Conservation (phyloP, 2,888 invertebrate genomes). For the Ptilodon capucinus region DNA sequence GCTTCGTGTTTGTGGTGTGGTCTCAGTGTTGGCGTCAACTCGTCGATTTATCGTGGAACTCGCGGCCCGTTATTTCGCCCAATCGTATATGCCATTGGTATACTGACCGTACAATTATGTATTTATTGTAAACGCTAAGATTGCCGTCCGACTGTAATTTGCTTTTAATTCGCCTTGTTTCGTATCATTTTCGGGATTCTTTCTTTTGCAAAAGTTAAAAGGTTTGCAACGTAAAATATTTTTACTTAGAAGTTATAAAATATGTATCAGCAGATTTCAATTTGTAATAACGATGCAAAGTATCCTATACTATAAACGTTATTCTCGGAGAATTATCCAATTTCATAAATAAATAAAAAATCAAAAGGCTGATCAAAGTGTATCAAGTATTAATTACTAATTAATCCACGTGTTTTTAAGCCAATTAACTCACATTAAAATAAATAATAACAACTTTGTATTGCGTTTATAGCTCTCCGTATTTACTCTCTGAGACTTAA, state of each 20-base stretch:
- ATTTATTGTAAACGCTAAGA: slow-evolving; percentile 83
- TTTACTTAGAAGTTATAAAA: slow-evolving; percentile 1
- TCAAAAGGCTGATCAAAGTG: too few relatives aligned
- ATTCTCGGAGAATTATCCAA: too few relatives aligned
- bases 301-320: too few relatives aligned
- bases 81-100: slow-evolving; percentile 76
- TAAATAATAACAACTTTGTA: slow-evolving; percentile 48
- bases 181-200: slow-evolving; percentile 79
- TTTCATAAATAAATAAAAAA: too few relatives aligned
- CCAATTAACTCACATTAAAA: too few relatives aligned
- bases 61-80: slow-evolving; percentile 67
- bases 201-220: slow-evolving; percentile 63
- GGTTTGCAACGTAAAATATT: slow-evolving; percentile 55
- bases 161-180: slow-evolving; percentile 80
- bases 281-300: too few relatives aligned
- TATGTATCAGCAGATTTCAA: neutral
- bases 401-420: too few relatives aligned
- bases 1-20: neutral
- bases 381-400: too few relatives aligned
- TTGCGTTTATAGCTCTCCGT: slow-evolving; percentile 51
- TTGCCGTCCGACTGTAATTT: slow-evolving; percentile 79
- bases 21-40: slow-evolving; percentile 17
- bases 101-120: slow-evolving; percentile 81
- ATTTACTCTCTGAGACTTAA: slow-evolving; percentile 58
- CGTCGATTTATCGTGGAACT: slow-evolving; percentile 55